These are phyloP conservation scores for Lepidurus couesii DNA, from an alignment of 1,140 invertebrate species.

Conservation along the genomic window DNA sequence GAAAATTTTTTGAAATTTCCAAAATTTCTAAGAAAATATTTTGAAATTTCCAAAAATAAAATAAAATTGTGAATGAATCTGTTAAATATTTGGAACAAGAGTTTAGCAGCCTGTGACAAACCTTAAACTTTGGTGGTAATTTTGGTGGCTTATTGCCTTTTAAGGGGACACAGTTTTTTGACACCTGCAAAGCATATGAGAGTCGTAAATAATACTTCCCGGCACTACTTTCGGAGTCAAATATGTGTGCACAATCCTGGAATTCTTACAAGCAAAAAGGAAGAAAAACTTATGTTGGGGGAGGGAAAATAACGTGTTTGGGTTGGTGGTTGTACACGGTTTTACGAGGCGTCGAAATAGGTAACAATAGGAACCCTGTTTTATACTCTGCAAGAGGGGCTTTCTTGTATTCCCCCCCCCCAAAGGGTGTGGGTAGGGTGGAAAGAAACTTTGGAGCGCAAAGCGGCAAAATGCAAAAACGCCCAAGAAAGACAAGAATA, in stretches of 20 bases:
- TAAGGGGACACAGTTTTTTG: too few species aligned
- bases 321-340: slow-evolving; percentile 3
- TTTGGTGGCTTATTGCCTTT: too few species aligned
- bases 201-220: too few species aligned
- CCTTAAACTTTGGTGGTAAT: too few species aligned
- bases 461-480: neutral
- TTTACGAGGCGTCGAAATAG: slow-evolving; percentile 19
- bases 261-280: neutral
- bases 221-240: too few species aligned
- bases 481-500: neutral
- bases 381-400: neutral
- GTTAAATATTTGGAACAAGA: too few species aligned
- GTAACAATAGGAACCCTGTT: slow-evolving; percentile 22
- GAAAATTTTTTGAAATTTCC: neutral
- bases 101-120: too few species aligned
- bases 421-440: neutral
- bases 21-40: neutral
- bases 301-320: neutral
- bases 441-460: neutral
- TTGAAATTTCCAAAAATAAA: neutral
- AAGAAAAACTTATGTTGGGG: neutral
- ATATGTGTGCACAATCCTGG: too few species aligned
- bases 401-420: neutral
- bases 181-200: too few species aligned
- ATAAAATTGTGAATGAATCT: neutral